Conservation (phyloP, 2,113 vertebrate genomes). For the Leiothrix lutea region DNA sequence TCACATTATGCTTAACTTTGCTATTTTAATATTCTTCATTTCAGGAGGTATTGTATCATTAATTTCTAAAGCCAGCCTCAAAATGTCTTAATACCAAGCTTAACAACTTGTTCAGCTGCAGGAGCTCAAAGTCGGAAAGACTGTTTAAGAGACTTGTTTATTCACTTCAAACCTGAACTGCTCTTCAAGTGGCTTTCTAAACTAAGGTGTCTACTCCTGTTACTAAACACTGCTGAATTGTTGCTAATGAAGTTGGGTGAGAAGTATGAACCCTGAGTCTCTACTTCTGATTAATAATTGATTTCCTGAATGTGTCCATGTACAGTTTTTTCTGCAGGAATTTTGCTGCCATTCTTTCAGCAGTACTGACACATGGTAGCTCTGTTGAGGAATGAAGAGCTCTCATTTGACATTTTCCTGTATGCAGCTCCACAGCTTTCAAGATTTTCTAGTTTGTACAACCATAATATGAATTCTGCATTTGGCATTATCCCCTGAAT, state of each 20-base stretch:
- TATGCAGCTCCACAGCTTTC: not conserved
- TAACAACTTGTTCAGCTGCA: not conserved
- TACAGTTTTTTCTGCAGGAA: not conserved
- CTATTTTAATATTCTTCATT: not conserved
- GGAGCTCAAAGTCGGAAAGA: not conserved
- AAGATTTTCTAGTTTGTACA: not conserved
- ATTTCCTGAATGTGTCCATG: not conserved
- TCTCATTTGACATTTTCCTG: not conserved
- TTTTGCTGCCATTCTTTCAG: not conserved
- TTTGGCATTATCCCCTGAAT: not conserved
- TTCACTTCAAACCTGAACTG: not conserved
- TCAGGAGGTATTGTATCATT: not conserved
- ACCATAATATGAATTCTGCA: not conserved
- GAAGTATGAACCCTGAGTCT: not conserved
- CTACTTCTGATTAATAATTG: not conserved
- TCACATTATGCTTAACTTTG: not conserved
- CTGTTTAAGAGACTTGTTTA: not conserved
- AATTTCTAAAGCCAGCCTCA: not conserved
- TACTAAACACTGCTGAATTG: not conserved
- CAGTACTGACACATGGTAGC: not conserved
- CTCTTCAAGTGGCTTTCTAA: not conserved
- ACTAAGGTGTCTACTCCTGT: not conserved
- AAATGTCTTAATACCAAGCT: not conserved
- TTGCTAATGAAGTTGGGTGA: not conserved
- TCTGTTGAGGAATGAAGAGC: not conserved